Base-by-base conservation (phyloP, 2,888 invertebrate genomes). In the Agrotis clavis region DNA sequence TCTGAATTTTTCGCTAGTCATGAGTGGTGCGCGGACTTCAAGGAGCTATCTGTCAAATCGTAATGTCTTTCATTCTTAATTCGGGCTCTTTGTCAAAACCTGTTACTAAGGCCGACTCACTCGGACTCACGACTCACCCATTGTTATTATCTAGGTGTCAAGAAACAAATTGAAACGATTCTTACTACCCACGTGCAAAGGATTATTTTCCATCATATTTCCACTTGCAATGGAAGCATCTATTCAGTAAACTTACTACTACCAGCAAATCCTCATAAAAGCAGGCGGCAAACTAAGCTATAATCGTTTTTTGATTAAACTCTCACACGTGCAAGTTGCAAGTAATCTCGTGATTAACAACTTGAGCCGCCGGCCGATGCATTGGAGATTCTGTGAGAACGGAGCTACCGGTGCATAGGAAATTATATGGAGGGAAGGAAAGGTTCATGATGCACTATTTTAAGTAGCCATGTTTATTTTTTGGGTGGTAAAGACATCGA, bases 251-350 rank as follows among this genome's bases (percentile, higher is more conserved):
- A 68, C 67, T 50, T 71, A 67, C 64, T 21, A 48, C 53, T n/a
- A 21, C 13, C 30, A 67, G 61, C 57, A 72, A 74, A 80, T 74
- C 66, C 41, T 19, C 19, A 69, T 66, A 81, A 72, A 70, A 71
- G 63, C 62, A n/a, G 35, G 30, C 30, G 47, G 47, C 30, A 65
- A 71, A 80, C 65, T 60, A 54, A 48, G 47, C 62, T 48, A 6
- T 77, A 77, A 83, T 83, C 67, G 71, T 67, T 74, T 82, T 83
- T 71, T 83, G 77, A 83, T 83, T 80, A 73, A 79, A 83, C 73
- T 61, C 71, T 69, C 45, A 18, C 41, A 62, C 45, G 57, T 19
- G 59, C 66, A 21, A 67, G 63, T 74, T 62, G 69, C 60, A 61
- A 18, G 68, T 74, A 72, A 74, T 62, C 66, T 35, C 1, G 47